Conservation (phyloP, 2,113 vertebrate species). For the Grus americana region DNA sequence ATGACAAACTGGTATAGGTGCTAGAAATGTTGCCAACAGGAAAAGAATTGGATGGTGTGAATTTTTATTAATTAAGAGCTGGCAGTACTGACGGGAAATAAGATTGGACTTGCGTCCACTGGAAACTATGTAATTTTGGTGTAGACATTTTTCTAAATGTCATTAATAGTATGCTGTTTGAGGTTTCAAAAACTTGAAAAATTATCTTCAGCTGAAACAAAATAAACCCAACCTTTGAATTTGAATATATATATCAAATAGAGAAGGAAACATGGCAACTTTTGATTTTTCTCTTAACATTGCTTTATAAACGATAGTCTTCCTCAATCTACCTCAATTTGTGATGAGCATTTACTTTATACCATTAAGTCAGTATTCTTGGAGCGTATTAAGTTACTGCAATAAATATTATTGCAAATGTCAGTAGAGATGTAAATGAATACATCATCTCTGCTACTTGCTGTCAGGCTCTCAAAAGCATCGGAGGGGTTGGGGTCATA, state of each 20-base stretch:
- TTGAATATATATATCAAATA: not conserved
- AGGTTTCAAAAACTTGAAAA: slow-evolving; percentile 5
- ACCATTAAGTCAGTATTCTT: slow-evolving; percentile 21
- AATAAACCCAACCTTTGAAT: not conserved
- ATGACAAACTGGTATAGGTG: slow-evolving; percentile 69
- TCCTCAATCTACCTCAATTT: slow-evolving; percentile 9
- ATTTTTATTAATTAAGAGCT: slow-evolving; percentile 69
- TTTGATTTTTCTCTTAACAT: not conserved
- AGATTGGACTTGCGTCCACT: slow-evolving; percentile 42
- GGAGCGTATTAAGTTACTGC: not conserved
- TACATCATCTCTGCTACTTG: not conserved
- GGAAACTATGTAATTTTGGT: slow-evolving; percentile 35
- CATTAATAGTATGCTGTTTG: not conserved
- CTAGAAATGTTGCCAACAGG: slow-evolving; percentile 66
- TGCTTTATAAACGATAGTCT: not conserved
- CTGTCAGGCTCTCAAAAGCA: not conserved
- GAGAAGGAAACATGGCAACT: not conserved
- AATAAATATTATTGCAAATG: slow-evolving; percentile 4
- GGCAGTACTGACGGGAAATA: slow-evolving; percentile 42
- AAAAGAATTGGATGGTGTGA: slow-evolving; percentile 63
- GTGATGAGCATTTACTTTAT: slow-evolving; percentile 24
- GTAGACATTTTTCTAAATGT: slow-evolving; percentile 38
- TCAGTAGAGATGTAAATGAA: not conserved
- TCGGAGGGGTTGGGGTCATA: not conserved
- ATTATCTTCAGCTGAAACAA: slow-evolving; percentile 13